Conservation (phyloP, 2,797 vertebrate genomes). For the Urophycis tenuis region DNA sequence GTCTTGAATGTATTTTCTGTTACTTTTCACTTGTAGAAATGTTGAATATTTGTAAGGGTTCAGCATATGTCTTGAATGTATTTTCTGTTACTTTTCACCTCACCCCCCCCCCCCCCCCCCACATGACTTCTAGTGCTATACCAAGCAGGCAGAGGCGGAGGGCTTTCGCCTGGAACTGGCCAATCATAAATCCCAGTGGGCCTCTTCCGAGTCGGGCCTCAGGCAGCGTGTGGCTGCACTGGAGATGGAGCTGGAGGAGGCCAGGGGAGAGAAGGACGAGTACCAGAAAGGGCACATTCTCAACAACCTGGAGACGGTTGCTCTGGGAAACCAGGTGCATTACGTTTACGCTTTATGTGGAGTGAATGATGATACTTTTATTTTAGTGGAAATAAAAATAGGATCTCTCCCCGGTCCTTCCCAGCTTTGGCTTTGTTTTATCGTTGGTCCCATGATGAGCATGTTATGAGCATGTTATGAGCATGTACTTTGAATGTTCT, state of each 20-base stretch:
- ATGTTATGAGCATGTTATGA: background rate
- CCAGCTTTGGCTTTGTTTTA: too few relatives aligned
- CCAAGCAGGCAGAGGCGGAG: constrained; percentile 48
- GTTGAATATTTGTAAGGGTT: too few relatives aligned
- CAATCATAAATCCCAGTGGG: constrained; percentile 48
- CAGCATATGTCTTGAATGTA: too few relatives aligned
- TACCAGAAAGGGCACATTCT: constrained; percentile 44
- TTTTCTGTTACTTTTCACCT: too few relatives aligned
- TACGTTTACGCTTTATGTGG: background rate
- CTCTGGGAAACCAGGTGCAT: constrained; percentile 56
- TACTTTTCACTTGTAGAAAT: too few relatives aligned
- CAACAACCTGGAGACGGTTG: constrained; percentile 37
- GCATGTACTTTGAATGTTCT: background rate
- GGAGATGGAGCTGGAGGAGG: constrained; percentile 48
- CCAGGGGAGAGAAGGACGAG: constrained; percentile 43
- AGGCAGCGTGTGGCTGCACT: constrained; percentile 50
- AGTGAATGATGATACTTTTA: background rate
- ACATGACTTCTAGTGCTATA: constrained; percentile 42
- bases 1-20: too few relatives aligned
- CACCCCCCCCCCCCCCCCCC: too few relatives aligned
- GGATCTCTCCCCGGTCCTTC: too few relatives aligned
- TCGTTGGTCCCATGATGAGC: background rate
- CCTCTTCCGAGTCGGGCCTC: constrained; percentile 52
- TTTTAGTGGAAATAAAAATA: background rate
- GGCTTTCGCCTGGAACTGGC: constrained; percentile 43